Conservation (phyloP, 1,140 invertebrate species). For the Spodoptera frugiperda region DNA sequence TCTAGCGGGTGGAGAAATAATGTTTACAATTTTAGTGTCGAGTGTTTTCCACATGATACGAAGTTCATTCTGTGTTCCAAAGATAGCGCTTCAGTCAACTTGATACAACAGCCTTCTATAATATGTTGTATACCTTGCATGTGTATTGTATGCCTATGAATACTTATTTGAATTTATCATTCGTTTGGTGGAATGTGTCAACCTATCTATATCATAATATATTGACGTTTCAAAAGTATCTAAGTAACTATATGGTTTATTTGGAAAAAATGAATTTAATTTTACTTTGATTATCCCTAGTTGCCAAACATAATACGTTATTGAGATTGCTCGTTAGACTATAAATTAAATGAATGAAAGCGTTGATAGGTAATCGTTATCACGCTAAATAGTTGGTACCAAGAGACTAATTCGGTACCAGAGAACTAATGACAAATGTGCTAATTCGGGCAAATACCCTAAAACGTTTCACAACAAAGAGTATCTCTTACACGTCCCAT, state of each 20-base stretch:
- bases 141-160: too few species aligned
- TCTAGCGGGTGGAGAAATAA: constrained; percentile 18
- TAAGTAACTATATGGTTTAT: too few species aligned
- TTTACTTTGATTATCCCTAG: too few species aligned
- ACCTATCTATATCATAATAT: too few species aligned
- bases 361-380: background rate
- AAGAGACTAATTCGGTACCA: background rate
- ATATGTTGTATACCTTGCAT: too few species aligned
- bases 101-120: too few species aligned
- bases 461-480: constrained; percentile 13
- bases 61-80: background rate
- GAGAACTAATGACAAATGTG: background rate
- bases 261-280: too few species aligned
- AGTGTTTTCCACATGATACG: background rate
- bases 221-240: too few species aligned
- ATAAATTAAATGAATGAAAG: background rate
- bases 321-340: background rate
- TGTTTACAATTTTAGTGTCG: background rate
- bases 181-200: too few species aligned
- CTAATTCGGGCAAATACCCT: background rate
- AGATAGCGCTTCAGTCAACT: background rate
- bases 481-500: constrained; percentile 33
- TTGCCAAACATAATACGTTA: too few species aligned
- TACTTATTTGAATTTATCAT: too few species aligned
- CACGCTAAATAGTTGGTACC: background rate